Base-by-base conservation (phyloP, 2,797 vertebrate genomes). In the Tragopan temminckii region DNA sequence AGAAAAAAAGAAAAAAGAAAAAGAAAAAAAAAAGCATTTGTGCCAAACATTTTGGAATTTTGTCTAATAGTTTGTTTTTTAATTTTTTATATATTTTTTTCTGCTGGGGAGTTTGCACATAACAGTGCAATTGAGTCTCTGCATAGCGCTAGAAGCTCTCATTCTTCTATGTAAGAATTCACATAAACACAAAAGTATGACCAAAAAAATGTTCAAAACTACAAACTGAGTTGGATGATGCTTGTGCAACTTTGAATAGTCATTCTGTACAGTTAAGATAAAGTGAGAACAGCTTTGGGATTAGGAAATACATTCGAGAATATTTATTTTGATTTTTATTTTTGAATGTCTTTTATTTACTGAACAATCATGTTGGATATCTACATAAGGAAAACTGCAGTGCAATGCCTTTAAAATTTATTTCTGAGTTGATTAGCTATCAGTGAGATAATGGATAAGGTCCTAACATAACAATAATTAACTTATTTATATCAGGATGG, bases 1-100 rank as follows among this genome's bases (percentile, higher is more conserved):
- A 1, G 1, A 7, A 13, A 16, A 10, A n/a, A 46, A 35, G 45
- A 21, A 25, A 27, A 46, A 16, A 18, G 1, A 7, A 13, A 16
- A 10, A n/a, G 43, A 35, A 55, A 21, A 25, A 27, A 46, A 16
- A 18, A 18, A 9, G 12, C 6, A 29, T 63, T 43, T 78, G 8
- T 74, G 31, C 27, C 24, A 36, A 48, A 68, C 13, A 58, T 21
- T 27, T 19, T 38, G 5, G 31, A 53, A 13, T 45, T 59, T 9
- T 38, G 4, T 33, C 13, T 59, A 40, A 67, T 40, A 8, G 43
- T 33, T 1, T 36, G 24, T 16, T 62, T 52, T 52, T 50, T 58
- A 17, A 7, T 55, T 38, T 77, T 59, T 21, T 4, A 11, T 40
- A 7, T n/a, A 59, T 67, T 72, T 9, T 43, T 3, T 46, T 58